Conservation (phyloP, 30 jellyfish, hydroid and myxozoan genomes). For the Sanderia malayensis region DNA sequence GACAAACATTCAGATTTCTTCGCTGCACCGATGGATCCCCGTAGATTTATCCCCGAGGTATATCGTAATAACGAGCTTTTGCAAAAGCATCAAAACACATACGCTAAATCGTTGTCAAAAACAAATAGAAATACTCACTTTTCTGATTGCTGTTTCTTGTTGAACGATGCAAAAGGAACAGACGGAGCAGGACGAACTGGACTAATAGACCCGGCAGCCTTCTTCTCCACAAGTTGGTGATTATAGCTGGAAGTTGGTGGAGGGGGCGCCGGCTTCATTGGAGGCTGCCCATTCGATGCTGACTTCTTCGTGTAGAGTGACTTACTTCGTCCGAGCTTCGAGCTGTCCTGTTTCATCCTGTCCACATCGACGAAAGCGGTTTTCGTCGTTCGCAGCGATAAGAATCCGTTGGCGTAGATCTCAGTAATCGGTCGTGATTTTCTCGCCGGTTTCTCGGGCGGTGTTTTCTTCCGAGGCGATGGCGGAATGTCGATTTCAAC, state of each 20-base stretch:
- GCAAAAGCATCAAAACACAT: no score
- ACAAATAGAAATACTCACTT: background rate
- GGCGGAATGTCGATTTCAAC: constrained; percentile 26
- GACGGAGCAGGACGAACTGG: constrained; percentile 57
- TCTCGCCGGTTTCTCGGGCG: constrained; percentile 31
- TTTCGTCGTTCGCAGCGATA: constrained; percentile 34
- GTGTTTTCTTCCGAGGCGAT: constrained; percentile 25
- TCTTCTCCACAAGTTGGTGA: background rate
- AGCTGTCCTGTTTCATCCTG: constrained; percentile 18
- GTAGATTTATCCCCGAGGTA: no score
- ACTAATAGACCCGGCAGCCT: constrained; percentile 3
- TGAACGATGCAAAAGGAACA: constrained; percentile 26
- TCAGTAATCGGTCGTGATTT: constrained; percentile 62
- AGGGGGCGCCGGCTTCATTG: constrained; percentile 41
- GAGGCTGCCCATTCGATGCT: constrained; percentile 30
- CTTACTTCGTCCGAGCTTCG: constrained; percentile 37
- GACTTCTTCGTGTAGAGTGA: constrained; percentile 44
- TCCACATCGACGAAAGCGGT: constrained; percentile 34
- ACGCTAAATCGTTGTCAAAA: no score
- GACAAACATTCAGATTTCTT: no score
- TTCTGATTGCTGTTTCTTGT: constrained; percentile 2
- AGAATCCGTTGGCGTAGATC: constrained; percentile 48
- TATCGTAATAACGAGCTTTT: no score
- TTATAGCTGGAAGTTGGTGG: constrained; percentile 12
- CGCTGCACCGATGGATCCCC: no score